These are phyloP conservation scores for Brachionus manjavacas DNA, from an alignment of 1,140 invertebrate species.

Conservation along the genomic window DNA sequence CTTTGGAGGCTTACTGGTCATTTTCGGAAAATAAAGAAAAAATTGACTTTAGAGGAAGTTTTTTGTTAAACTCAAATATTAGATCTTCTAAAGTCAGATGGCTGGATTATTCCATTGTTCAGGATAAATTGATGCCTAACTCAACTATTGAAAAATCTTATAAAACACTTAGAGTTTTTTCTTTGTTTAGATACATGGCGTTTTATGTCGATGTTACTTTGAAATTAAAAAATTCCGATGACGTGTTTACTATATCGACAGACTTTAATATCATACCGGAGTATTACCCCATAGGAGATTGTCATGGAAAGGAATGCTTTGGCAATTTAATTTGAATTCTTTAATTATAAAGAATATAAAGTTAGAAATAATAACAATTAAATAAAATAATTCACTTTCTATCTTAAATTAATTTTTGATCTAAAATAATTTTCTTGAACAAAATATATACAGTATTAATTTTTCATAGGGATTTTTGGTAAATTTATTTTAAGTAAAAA, in stretches of 20 bases:
- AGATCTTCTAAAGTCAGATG: background rate
- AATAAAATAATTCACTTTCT: too few species aligned
- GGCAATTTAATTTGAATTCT: constrained; percentile 47
- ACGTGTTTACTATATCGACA: constrained; percentile 49
- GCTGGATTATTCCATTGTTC: background rate
- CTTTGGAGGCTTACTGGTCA: background rate
- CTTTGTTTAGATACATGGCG: background rate
- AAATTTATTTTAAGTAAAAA: too few species aligned
- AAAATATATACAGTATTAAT: too few species aligned
- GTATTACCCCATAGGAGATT: constrained; percentile 49
- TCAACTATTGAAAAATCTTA: background rate
- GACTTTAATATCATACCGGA: constrained; percentile 50
- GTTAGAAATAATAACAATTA: too few species aligned
- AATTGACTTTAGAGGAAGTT: constrained; percentile 13
- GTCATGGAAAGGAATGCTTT: constrained; percentile 46
- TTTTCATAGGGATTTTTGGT: too few species aligned
- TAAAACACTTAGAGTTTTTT: background rate
- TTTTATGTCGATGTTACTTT: constrained; percentile 18
- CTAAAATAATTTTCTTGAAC: too few species aligned
- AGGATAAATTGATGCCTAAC: background rate
- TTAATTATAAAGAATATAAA: background rate
- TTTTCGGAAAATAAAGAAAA: background rate
- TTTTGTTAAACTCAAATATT: background rate
- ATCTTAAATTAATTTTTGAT: too few species aligned
- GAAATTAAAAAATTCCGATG: constrained; percentile 2